Evolutionary conservation across 2,888 invertebrate genomes (phyloP).

Genomic region (Caprella mutica): DNA sequence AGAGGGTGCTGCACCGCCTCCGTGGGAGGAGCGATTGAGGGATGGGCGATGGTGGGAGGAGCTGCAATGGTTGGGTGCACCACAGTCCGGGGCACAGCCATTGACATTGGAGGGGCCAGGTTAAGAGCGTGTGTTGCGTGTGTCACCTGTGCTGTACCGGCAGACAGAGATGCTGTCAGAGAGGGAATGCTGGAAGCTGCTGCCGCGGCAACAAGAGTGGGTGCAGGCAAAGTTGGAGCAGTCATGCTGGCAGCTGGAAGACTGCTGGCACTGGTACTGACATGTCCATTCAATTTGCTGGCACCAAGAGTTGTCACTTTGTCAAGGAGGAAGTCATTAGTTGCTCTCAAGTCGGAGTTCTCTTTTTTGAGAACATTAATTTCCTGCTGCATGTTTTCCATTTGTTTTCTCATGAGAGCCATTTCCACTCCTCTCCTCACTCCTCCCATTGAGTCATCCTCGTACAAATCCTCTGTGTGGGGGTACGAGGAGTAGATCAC

Average conservation of each 20-base stretch:
- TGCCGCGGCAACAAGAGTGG: slow-evolving; percentile 34
- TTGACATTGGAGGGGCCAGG: slow-evolving; percentile 18
- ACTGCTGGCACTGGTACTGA: not conserved
- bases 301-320: slow-evolving; percentile 41
- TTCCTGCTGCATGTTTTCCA: slow-evolving; percentile 58
- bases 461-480: too few species aligned
- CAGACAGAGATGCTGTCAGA: slow-evolving; percentile 1
- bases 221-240: slow-evolving; percentile 16
- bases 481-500: too few species aligned
- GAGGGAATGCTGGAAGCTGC: not conserved
- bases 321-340: slow-evolving; percentile 64
- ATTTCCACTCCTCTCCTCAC: slow-evolving; percentile 45
- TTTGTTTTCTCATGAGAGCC: slow-evolving; percentile 52
- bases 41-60: slow-evolving; percentile 51
- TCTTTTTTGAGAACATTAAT: slow-evolving; percentile 41
- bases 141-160: slow-evolving; percentile 2
- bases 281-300: not conserved
- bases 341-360: slow-evolving; percentile 52
- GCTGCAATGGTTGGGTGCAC: slow-evolving; percentile 49
- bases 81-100: slow-evolving; percentile 36
- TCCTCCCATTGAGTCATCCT: too few species aligned
- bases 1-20: slow-evolving; percentile 24
- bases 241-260: not conserved
- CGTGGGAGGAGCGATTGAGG: slow-evolving; percentile 40
- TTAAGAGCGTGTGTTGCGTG: not conserved